Conservation (phyloP, 2,888 invertebrate genomes). For the Melikaiella ostensackeni region DNA sequence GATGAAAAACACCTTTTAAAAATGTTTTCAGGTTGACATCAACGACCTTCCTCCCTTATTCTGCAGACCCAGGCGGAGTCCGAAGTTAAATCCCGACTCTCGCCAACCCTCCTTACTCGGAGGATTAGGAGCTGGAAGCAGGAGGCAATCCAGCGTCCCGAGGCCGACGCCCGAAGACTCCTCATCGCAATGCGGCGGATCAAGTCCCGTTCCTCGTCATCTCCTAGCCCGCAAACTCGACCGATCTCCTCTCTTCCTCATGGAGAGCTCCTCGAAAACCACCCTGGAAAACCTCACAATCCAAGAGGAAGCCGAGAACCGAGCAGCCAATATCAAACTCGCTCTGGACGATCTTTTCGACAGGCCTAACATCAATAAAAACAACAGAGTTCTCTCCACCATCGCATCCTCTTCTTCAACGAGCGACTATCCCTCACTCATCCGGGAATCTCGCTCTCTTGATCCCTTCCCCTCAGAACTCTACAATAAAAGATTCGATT, state of each 20-base stretch:
- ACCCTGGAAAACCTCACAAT: conserved; percentile 76
- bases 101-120: conserved; percentile 87
- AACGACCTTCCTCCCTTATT: conserved; percentile 84
- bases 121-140: conserved; percentile 80
- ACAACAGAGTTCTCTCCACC: conserved; percentile 80
- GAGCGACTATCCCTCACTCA: conserved; percentile 71
- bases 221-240: conserved; percentile 74
- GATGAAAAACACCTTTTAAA: neutral
- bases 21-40: conserved; percentile 68
- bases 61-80: conserved; percentile 89
- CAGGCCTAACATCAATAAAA: conserved; percentile 64
- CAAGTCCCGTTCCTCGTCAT: conserved; percentile 73
- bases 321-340: conserved; percentile 68
- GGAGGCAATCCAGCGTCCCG: conserved; percentile 84
- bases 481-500: conserved; percentile 66
- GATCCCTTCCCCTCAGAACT: conserved; percentile 80
- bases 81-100: conserved; percentile 87
- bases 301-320: conserved; percentile 64
- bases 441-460: conserved; percentile 83
- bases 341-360: conserved; percentile 72
- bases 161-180: conserved; percentile 68
- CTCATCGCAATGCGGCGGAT: conserved; percentile 76
- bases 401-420: conserved; percentile 81
- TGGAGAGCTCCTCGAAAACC: conserved; percentile 78
- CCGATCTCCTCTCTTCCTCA: conserved; percentile 78